Evolutionary conservation across 2,797 vertebrate genomes (phyloP).

Genomic region (Tadarida brasiliensis): DNA sequence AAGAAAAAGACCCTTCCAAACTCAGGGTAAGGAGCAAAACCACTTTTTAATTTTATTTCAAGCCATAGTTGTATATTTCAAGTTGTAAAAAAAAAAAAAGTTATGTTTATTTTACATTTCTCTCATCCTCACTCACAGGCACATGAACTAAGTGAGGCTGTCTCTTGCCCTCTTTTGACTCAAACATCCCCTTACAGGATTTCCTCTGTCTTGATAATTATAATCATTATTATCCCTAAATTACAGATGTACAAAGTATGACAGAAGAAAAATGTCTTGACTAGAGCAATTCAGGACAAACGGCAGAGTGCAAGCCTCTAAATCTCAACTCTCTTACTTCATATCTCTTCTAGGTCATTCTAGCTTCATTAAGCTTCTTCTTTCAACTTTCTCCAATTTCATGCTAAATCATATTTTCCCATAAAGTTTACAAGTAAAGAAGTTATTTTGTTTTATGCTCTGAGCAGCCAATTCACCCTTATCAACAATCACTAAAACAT

Average conservation of each 20-base stretch:
- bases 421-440: conserved; percentile 14
- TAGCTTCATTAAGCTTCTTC: not conserved
- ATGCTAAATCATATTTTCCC: conserved; percentile 38
- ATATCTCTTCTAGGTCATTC: not conserved
- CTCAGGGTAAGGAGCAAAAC: not conserved
- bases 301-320: not conserved
- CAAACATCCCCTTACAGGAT: conserved; percentile 29
- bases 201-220: conserved; percentile 63
- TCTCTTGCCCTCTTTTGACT: conserved; percentile 8
- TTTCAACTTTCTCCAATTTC: conserved; percentile 49
- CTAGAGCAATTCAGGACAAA: not conserved
- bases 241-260: conserved; percentile 34
- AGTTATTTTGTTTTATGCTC: not conserved
- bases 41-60: conserved; percentile 44
- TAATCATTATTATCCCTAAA: conserved; percentile 53
- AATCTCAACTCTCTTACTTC: not conserved
- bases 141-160: conserved; percentile 40
- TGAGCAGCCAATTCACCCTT: not conserved
- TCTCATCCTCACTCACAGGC: not conserved
- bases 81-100: not conserved
- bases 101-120: conserved; percentile 32
- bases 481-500: not conserved
- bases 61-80: not conserved
- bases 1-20: conserved; percentile 48
- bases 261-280: conserved; percentile 53